Percentiles rank a stretch among this genome's conserved stretches.
Evolutionary conservation across 2,888 invertebrate species (phyloP).

Genomic region (Adelognathus sp.): DNA sequence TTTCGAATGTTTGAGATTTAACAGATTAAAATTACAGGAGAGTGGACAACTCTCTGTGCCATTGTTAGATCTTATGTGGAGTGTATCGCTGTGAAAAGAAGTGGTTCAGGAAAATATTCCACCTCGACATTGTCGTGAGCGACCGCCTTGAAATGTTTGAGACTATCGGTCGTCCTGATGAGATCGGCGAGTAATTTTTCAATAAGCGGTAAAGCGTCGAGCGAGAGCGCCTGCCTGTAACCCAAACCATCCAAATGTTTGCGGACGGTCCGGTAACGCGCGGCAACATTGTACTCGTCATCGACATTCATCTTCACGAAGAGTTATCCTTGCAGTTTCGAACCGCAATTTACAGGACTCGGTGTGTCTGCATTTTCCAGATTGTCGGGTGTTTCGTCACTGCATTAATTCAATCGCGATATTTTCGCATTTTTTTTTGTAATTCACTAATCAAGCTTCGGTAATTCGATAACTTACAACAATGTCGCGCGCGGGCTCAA

Average conservation of each 20-base stretch:
- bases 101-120: too few species aligned
- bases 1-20: neutral
- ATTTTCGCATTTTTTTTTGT: neutral
- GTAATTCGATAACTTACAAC: neutral
- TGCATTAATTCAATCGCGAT: neutral
- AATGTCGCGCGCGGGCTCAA: neutral
- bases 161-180: conserved; percentile 92
- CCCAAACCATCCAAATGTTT: conserved; percentile 92
- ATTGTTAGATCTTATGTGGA: too few species aligned
- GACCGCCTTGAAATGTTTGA: conserved; percentile 91
- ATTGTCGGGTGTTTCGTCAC: neutral
- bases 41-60: too few species aligned
- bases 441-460: neutral
- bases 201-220: conserved; percentile 91
- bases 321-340: neutral
- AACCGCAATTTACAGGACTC: neutral
- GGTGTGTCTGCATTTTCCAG: neutral
- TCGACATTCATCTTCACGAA: conserved; percentile 43
- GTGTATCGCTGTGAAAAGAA: too few species aligned
- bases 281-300: conserved; percentile 72
- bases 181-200: conserved; percentile 91
- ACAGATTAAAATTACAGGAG: too few species aligned
- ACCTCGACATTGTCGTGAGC: conserved; percentile 87
- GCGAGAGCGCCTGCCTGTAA: conserved; percentile 88
- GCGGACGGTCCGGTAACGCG: conserved; percentile 83